Base-by-base conservation (phyloP, 2,113 vertebrate genomes). In the Sminthopsis crassicaudata region DNA sequence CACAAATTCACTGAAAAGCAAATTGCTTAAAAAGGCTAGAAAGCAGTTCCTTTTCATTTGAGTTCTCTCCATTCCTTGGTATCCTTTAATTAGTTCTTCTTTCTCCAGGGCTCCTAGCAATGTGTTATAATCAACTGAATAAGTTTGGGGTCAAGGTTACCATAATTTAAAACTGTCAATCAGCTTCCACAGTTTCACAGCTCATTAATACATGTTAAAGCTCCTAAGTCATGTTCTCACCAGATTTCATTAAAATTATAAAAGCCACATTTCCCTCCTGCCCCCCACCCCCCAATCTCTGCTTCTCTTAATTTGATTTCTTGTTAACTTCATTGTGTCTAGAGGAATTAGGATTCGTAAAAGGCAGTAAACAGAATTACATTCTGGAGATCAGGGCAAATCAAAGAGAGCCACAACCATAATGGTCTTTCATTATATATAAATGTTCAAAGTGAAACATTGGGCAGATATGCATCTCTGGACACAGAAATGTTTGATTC, bases 81-180 rank as follows among this genome's bases (percentile, higher is more conserved):
- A 90, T 97, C 46, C 89, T 26, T 90, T 96, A 97, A 97, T 97
- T 95, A 97, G 90, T n/a, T 93, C 30, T 90, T 94, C 26, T 90
- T 90, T 95, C 92, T 96, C 92, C 51, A 95, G 93, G 42, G 46
- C 54, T 90, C 30, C 36, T 2, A 90, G 8, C 94, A 90, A 94
- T 53, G 94, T 94, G 94, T 90, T 92, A 91, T 93, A 94, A 95
- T 95, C 96, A 96, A 92, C 67, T 93, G 67, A 94, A 96, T 93
- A 94, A 46, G 94, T 93, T 95, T 26, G 10, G 91, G 60, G 76
- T 97, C 95, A 95, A 97, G 90, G 92, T 95, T 96, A 97, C 92
- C 91, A 27, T 94, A 93, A 95, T 96, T 94, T 96, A 94, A 96
- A 95, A 52, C 42, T 94, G 91, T 91, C 95, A 91, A n/a, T 95